Base-by-base conservation (phyloP, 2,113 vertebrate species). In the Labrus mixtus region DNA sequence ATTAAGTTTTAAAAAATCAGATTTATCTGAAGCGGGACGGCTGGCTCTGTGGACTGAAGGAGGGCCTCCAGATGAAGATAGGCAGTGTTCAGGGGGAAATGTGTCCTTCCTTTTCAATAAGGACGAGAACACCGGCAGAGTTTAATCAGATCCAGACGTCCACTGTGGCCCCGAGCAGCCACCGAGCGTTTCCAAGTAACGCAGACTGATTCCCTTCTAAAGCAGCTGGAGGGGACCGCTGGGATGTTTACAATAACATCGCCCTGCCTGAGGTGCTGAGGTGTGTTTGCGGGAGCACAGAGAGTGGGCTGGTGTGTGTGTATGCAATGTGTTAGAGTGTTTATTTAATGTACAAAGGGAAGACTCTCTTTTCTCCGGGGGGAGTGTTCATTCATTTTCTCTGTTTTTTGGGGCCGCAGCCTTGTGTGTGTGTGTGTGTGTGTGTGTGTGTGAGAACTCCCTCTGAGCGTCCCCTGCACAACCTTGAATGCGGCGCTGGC, bases 191-290 rank as follows among this genome's bases (percentile, higher is more conserved):
- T 83, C 68, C 10, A 9, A 72, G 69, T 78, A 84, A 79, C 69
- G 51, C 66, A 84, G 84, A 90, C 86, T n/a, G 84, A 90, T 91
- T 91, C 86, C 86, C 87, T 78, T 82, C 58, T 85, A 68, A 81
- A 88, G 59, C 82, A 51, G 81, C 86, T 80, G 74, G 81, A 88
- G 55, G 76, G 50, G 48, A 33, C 58, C 63, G 11, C 83, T 73
- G 79, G 79, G 68, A 84, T 83, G 85, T 89, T 89, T 80, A 86
- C 87, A 87, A 85, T 87, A 87, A 85, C 82, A 81, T 87, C 75
- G 78, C 68, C 70, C 53, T 70, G 76, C 89, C 86, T 61, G 73
- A 79, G 88, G 85, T 81, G 67, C 54, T 78, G 17, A 23, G 74
- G 80, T 62, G 69, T 64, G 78, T 74, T 71, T 79, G 82, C 59